Conservation (phyloP, 2,797 vertebrate species). For the Bradypodion ventrale region DNA sequence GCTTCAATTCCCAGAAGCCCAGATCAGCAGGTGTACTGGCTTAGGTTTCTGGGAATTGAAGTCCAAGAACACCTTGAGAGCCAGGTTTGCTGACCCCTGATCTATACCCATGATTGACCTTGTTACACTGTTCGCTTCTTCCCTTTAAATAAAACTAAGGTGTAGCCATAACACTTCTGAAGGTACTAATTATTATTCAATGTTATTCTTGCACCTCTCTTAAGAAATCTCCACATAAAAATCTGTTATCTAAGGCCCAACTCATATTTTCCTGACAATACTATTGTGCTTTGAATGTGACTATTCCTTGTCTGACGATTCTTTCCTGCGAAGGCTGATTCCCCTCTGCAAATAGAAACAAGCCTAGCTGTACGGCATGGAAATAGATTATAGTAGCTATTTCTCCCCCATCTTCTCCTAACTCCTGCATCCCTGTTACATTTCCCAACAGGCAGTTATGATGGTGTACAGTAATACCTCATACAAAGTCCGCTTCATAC, state of each 20-base stretch:
- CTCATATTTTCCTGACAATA: not conserved
- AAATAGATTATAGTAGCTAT: not conserved
- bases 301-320: not conserved
- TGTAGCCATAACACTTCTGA: not conserved
- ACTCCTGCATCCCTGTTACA: not conserved
- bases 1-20: no score
- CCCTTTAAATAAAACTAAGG: not conserved
- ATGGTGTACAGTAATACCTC: no score
- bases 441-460: not conserved
- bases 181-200: not conserved
- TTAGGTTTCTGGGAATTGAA: no score
- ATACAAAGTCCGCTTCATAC: no score
- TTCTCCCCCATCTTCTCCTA: not conserved
- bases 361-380: not conserved
- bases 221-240: not conserved
- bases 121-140: no score
- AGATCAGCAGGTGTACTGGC: no score
- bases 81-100: no score
- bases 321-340: not conserved
- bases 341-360: not conserved
- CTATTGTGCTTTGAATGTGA: not conserved
- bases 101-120: no score
- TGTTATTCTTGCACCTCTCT: not conserved
- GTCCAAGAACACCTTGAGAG: no score
- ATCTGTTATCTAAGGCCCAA: not conserved